These are phyloP conservation scores for Cylloceria caligata DNA, from an alignment of 2,888 invertebrate genomes.

Conservation along the genomic window DNA sequence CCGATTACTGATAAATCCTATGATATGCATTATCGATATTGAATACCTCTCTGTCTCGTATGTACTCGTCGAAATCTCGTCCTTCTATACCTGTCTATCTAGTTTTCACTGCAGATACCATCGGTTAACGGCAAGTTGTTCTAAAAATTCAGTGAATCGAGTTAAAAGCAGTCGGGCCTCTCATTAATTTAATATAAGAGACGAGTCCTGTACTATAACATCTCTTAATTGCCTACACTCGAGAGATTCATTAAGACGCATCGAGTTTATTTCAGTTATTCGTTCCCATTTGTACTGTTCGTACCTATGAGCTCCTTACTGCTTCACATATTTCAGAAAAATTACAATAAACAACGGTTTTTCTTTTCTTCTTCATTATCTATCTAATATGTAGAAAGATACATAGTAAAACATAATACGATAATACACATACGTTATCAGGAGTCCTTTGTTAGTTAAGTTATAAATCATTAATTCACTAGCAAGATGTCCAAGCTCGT, in stretches of 20 bases:
- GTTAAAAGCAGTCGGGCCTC: constrained; percentile 57
- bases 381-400: not conserved
- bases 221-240: constrained; percentile 25
- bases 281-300: not conserved
- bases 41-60: not conserved
- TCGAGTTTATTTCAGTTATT: constrained; percentile 11
- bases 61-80: not conserved
- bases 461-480: not conserved
- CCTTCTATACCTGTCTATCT: not conserved
- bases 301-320: not conserved
- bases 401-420: not conserved
- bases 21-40: constrained; percentile 12
- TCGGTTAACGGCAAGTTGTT: constrained; percentile 65
- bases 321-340: not conserved
- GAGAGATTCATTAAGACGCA: constrained; percentile 33
- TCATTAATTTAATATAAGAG: constrained; percentile 45
- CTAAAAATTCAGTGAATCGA: constrained; percentile 72
- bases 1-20: not conserved
- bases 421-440: not conserved
- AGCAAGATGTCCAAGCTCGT: not conserved
- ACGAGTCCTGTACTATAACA: constrained; percentile 17
- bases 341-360: not conserved
- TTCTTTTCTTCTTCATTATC: constrained; percentile 1
- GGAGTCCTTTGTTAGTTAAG: not conserved
- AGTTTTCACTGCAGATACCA: not conserved